phyloP scores from a whole-genome alignment of 2,888 invertebrate species.

The Tortricodes alternella region DNA sequence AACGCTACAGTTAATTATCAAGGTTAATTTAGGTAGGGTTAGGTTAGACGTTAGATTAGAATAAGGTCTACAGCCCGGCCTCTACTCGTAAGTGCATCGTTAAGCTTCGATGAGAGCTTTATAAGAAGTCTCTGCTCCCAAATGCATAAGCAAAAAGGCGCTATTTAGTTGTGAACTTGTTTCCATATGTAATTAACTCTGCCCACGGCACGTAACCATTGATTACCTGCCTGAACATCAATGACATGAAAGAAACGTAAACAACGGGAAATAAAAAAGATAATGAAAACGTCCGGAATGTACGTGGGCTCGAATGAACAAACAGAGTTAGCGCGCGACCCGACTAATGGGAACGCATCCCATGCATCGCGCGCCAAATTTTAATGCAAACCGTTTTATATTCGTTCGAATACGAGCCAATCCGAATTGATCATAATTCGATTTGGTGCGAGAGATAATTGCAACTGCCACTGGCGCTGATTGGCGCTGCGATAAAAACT shows the following conservation, averaged over 20 bases:
- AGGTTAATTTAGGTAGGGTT: no score
- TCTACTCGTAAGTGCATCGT: no score
- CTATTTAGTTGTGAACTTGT: background rate
- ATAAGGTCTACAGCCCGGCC: no score
- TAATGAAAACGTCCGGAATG: constrained; percentile 59
- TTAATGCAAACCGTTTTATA: constrained; percentile 83
- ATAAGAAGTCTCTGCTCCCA: no score
- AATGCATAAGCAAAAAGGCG: no score
- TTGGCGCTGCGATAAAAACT: constrained; percentile 74
- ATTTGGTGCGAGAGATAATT: constrained; percentile 80
- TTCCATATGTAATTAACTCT: constrained; percentile 2
- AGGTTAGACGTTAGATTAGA: no score
- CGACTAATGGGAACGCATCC: constrained; percentile 79
- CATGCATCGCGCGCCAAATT: constrained; percentile 79
- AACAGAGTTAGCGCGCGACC: constrained; percentile 69
- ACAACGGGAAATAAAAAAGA: constrained; percentile 53
- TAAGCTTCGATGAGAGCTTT: no score
- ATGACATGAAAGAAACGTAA: constrained; percentile 51
- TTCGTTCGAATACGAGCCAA: constrained; percentile 81
- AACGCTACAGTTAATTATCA: no score
- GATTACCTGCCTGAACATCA: constrained; percentile 35
- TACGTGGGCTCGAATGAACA: constrained; percentile 54
- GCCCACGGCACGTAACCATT: constrained; percentile 6
- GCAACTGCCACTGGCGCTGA: constrained; percentile 82
- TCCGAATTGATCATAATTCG: constrained; percentile 84